Conservation (phyloP, 2,113 vertebrate species). For the Caretta caretta region DNA sequence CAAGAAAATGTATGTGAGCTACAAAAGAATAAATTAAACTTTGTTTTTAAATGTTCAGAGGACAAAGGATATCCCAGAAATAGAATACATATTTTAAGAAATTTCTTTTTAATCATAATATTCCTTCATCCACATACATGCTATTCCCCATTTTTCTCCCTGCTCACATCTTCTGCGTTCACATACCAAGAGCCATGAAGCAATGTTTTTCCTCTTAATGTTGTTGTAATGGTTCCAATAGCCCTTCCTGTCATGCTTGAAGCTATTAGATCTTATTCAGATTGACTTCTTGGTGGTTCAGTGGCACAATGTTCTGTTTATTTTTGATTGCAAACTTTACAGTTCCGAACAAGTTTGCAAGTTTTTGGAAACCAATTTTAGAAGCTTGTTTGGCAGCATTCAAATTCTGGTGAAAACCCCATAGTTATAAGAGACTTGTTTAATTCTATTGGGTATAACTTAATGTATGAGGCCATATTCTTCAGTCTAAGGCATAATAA, state of each 20-base stretch:
- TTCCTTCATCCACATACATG: neutral
- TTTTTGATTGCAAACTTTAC: neutral
- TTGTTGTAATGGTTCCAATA: conserved; percentile 3
- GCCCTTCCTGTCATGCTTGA: neutral
- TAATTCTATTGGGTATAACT: neutral
- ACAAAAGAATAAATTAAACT: neutral
- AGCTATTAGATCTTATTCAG: neutral
- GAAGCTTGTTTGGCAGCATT: neutral
- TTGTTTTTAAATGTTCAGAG: neutral
- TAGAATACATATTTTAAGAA: neutral
- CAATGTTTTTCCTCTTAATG: neutral
- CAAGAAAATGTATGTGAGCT: neutral
- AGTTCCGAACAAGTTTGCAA: neutral
- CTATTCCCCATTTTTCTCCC: neutral
- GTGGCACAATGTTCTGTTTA: neutral
- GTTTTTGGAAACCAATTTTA: neutral
- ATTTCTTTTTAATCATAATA: neutral
- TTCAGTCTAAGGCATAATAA: neutral
- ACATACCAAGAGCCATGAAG: neutral
- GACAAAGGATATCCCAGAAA: rapidly evolving
- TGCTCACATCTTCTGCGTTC: neutral
- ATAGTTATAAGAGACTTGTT: neutral
- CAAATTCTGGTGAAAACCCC: neutral
- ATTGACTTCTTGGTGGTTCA: neutral
- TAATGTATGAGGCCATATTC: neutral